Evolutionary conservation across 2,888 invertebrate genomes (phyloP), one percentile per base, ranked within the genome.

Genomic region (Eilema griseolum): DNA sequence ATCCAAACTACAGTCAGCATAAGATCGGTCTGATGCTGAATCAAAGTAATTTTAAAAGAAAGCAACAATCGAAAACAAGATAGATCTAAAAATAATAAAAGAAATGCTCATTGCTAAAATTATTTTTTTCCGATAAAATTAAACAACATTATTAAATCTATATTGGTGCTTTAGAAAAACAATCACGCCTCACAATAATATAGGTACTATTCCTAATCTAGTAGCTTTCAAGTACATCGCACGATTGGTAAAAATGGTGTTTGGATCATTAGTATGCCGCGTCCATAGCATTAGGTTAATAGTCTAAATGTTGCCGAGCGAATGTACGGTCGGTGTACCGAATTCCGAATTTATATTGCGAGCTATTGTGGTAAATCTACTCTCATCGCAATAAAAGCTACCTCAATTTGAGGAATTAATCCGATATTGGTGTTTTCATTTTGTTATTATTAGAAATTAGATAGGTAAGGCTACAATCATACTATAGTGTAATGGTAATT

Each of bases 191-290:
- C 7, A 56, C 0, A n/a, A 66, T 61, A 61, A 66, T 37, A 5
- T 41, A 16, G 20, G 24, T 68, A 31, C 31, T 61, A 64, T 59
- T n/a, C 1, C 10, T 61, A 70, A 70, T 65, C 33, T 61, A 60
- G 60, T 61, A 65, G 63, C 69, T 67, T 69, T 61, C n/a, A 57
- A 70, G 73, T 65, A 67, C 82, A 69, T 82, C 60, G 24, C 28
- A 63, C 67, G 61, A 79, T 77, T 73, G 80, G 65, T 77, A 74
- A 74, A 76, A 80, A 81, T 73, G 68, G 69, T 61, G 24, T 69
- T 62, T 41, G n/a, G n/a, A 67, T 79, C 59, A 81, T 80, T 80
- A 74, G 73, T 80, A 80, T 82, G 61, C 79, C 26, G 60, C 37
- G 20, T 69, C 60, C 82, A 79, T 66, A 72, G 77, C 62, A 66